Evolutionary conservation across 2,113 vertebrate genomes (phyloP).

Genomic region (Porphyrio hochstetteri): DNA sequence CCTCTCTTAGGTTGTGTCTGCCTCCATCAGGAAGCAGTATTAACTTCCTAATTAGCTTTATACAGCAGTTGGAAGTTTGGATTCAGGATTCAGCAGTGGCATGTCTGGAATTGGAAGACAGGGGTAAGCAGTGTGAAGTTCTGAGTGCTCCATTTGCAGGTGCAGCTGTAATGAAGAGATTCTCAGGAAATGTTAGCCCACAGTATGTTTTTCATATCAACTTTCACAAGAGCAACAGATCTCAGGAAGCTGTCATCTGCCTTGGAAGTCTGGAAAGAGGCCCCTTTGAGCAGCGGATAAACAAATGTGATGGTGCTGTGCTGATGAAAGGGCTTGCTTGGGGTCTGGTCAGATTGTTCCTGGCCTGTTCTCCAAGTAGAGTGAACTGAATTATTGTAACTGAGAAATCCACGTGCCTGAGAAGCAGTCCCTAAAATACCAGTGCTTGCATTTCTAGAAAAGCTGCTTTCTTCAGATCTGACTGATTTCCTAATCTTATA

Average conservation of each 20-base stretch:
- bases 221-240: background rate
- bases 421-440: background rate
- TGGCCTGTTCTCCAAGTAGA: background rate
- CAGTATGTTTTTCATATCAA: background rate
- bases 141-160: background rate
- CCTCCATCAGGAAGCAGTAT: background rate
- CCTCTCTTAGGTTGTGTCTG: background rate
- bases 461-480: background rate
- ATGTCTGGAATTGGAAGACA: rapidly evolving
- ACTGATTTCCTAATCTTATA: background rate
- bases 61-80: background rate
- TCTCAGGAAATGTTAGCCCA: background rate
- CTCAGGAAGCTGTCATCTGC: background rate
- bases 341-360: background rate
- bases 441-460: background rate
- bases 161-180: background rate
- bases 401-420: background rate
- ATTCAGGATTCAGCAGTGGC: background rate
- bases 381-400: background rate
- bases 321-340: background rate
- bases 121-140: rapidly evolving
- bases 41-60: background rate
- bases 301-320: background rate
- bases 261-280: background rate
- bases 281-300: background rate